These are phyloP conservation scores for Coturnix japonica DNA, from an alignment of 2,113 vertebrate genomes.

Conservation along the genomic window DNA sequence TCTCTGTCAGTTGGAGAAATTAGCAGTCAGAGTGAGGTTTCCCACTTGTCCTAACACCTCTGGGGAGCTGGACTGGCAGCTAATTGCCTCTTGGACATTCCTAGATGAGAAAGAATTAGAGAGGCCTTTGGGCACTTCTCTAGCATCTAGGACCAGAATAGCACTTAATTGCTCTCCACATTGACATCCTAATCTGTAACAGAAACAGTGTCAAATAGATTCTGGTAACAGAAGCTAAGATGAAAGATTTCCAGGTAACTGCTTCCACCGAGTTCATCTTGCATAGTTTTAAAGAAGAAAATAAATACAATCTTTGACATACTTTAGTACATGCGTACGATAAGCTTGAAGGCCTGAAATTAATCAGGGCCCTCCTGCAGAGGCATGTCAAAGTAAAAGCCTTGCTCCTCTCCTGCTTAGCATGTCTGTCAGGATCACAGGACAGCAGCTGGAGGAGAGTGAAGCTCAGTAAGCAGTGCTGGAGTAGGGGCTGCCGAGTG, in stretches of 20 bases:
- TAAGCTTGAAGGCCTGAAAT: not conserved
- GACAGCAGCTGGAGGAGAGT: not conserved
- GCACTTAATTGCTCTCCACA: slow-evolving; percentile 65
- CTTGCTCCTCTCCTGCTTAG: not conserved
- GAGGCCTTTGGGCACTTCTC: slow-evolving; percentile 58
- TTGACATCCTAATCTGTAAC: slow-evolving; percentile 75
- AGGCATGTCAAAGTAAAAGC: slow-evolving; percentile 24
- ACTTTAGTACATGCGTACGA: not conserved
- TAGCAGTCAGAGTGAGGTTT: slow-evolving; percentile 61
- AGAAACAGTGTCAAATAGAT: slow-evolving; percentile 58
- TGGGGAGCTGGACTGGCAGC: slow-evolving; percentile 35
- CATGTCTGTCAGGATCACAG: not conserved
- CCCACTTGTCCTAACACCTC: slow-evolving; percentile 57
- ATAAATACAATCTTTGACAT: not conserved
- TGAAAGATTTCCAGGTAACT: slow-evolving; percentile 24
- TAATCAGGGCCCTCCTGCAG: not conserved
- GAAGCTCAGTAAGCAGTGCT: not conserved
- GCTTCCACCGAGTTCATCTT: not conserved
- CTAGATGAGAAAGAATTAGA: slow-evolving; percentile 41
- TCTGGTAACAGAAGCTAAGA: slow-evolving; percentile 21
- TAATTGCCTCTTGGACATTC: slow-evolving; percentile 57
- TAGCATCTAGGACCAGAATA: slow-evolving; percentile 48
- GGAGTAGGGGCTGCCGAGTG: not conserved
- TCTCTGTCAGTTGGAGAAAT: slow-evolving; percentile 74
- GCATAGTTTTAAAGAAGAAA: not conserved